Conservation (phyloP, 92 coral and sea anemone species). For the Pocillopora meandrina region DNA sequence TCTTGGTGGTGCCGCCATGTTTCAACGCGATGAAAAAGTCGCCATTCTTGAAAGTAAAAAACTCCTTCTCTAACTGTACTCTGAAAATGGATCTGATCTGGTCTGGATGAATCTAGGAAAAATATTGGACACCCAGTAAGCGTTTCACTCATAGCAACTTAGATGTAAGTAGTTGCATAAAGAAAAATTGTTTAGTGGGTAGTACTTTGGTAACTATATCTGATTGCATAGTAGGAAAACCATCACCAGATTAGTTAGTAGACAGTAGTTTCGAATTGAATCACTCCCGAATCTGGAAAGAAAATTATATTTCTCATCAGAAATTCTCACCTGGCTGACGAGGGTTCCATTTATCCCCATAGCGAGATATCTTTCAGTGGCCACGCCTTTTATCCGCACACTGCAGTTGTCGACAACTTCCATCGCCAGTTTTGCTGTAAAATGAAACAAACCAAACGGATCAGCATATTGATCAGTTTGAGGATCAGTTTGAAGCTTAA, state of each 20-base stretch:
- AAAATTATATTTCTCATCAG: too few relatives aligned
- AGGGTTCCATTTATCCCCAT: conserved; percentile 41
- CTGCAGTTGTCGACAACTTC: conserved; percentile 9
- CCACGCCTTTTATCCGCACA: conserved; percentile 27
- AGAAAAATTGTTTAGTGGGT: too few relatives aligned
- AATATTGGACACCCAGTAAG: too few relatives aligned
- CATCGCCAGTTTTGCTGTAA: conserved; percentile 30
- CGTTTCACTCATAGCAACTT: too few relatives aligned
- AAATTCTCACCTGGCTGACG: conserved; percentile 19
- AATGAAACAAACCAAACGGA: neutral
- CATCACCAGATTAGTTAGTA: too few relatives aligned
- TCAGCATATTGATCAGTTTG: neutral
- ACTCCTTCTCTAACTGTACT: neutral
- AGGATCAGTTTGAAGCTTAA: too few relatives aligned
- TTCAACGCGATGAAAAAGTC: conserved; percentile 30
- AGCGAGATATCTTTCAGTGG: conserved; percentile 34
- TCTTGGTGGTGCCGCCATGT: conserved; percentile 10
- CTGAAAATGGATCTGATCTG: conserved; percentile 11
- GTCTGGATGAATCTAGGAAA: conserved; percentile 21
- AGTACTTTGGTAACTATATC: too few relatives aligned
- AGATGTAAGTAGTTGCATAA: too few relatives aligned
- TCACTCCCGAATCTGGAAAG: too few relatives aligned
- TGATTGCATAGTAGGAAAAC: too few relatives aligned
- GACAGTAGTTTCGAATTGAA: too few relatives aligned
- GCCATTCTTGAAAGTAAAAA: conserved; percentile 28